These are phyloP conservation scores for Sebastes alutus DNA, from an alignment of 2,797 vertebrate species.

Conservation along the genomic window DNA sequence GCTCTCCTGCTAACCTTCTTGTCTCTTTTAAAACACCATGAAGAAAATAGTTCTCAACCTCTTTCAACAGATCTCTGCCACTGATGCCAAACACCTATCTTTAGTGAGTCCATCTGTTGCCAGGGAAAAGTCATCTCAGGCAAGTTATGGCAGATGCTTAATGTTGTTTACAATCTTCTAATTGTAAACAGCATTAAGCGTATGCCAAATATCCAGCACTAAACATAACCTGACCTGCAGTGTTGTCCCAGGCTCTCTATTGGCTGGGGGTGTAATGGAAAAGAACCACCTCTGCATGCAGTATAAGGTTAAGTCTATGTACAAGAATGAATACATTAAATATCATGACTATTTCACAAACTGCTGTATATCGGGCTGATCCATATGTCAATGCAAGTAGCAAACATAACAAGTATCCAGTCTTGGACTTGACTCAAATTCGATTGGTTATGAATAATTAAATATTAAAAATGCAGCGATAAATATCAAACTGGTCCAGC, in stretches of 20 bases:
- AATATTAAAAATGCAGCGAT: not conserved
- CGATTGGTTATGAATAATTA: not conserved
- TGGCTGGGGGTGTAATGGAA: not conserved
- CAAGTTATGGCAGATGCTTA: too few relatives aligned
- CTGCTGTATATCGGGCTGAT: too few relatives aligned
- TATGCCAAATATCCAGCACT: not conserved
- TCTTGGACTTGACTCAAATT: not conserved
- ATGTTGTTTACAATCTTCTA: too few relatives aligned
- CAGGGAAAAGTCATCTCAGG: not conserved
- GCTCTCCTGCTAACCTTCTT: not conserved
- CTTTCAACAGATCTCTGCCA: not conserved
- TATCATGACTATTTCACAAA: too few relatives aligned
- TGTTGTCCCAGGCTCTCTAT: not conserved
- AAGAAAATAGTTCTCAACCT: not conserved
- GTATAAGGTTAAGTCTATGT: not conserved
- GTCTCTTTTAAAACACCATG: not conserved
- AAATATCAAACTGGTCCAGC: not conserved
- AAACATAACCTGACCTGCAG: not conserved
- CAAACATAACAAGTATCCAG: not conserved
- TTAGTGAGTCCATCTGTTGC: not conserved
- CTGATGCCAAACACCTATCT: not conserved
- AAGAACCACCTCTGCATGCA: not conserved
- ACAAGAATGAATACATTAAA: too few relatives aligned
- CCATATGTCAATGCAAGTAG: not conserved
- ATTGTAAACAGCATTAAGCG: conserved; percentile 4